Percentiles rank a stretch among this genome's conserved stretches.
phyloP scores from a whole-genome alignment of 2,113 vertebrate genomes.

The Falco punctatus region DNA sequence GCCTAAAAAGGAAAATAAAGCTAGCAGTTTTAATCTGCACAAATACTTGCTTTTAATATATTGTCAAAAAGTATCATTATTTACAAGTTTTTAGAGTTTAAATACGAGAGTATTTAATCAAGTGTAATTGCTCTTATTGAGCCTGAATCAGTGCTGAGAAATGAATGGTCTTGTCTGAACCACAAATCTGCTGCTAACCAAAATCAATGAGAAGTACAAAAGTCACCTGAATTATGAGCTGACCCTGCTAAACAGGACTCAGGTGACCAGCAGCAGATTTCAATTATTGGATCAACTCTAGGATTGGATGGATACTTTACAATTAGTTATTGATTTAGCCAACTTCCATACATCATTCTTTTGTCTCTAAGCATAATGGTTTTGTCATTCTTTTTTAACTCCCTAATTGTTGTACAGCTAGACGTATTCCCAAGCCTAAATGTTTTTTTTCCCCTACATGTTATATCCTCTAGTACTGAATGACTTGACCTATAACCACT shows the following conservation, averaged over 20 bases:
- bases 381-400: neutral
- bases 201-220: slow-evolving; percentile 46
- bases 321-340: slow-evolving; percentile 52
- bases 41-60: neutral
- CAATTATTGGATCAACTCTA: slow-evolving; percentile 14
- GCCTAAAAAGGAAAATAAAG: neutral
- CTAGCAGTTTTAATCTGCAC: neutral
- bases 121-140: neutral
- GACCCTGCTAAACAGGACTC: slow-evolving; percentile 21
- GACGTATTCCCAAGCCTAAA: neutral
- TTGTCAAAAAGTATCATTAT: neutral
- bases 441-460: neutral
- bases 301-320: slow-evolving; percentile 24
- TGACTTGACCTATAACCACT: neutral
- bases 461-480: neutral
- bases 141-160: neutral
- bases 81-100: neutral
- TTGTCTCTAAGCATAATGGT: slow-evolving; percentile 7
- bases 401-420: neutral
- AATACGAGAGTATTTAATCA: neutral
- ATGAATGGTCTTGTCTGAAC: neutral
- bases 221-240: slow-evolving; percentile 33
- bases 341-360: slow-evolving; percentile 29
- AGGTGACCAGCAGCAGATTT: slow-evolving; percentile 24
- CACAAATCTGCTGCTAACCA: slow-evolving; percentile 36